A percentile compares a stretch with the other conserved stretches of the same genome.
phyloP scores from a whole-genome alignment of 2,797 vertebrate genomes.

The Ispidina picta region DNA sequence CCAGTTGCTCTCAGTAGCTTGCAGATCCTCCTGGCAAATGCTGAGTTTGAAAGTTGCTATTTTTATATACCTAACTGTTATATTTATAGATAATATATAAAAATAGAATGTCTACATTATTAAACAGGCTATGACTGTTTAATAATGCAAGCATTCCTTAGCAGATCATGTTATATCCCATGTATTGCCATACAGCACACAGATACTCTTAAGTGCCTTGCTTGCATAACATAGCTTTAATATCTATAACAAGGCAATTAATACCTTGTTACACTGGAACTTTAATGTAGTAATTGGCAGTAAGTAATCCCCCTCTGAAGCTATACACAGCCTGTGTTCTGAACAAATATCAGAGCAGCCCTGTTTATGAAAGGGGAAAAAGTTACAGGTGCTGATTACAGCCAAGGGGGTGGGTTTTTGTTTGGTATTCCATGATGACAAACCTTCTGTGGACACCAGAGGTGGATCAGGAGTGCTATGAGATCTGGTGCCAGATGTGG shows the following conservation, averaged over 20 bases:
- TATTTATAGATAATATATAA: not conserved
- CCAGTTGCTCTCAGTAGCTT: not conserved
- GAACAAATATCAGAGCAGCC: not conserved
- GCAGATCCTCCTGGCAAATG: not conserved
- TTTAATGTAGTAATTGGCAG: conserved; percentile 43
- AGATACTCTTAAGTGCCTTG: conserved; percentile 35
- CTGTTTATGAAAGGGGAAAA: not conserved
- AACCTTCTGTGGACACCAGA: not conserved
- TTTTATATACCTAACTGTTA: not conserved
- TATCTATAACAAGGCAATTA: conserved; percentile 67
- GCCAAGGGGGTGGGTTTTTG: not conserved
- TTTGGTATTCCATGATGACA: fast-evolving
- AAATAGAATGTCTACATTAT: not conserved
- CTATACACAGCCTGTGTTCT: not conserved
- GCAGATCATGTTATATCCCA: not conserved
- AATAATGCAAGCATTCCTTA: not conserved
- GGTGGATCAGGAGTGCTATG: not conserved
- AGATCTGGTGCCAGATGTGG: not conserved
- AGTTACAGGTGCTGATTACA: not conserved
- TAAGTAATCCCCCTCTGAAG: conserved; percentile 27
- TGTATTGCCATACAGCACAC: not conserved
- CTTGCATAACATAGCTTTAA: conserved; percentile 57
- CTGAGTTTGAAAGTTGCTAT: not conserved
- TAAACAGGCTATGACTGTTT: not conserved
- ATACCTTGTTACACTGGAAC: conserved; percentile 60